These are phyloP conservation scores for Hesperophylax magnus DNA, from an alignment of 1,140 invertebrate genomes.

Conservation along the genomic window DNA sequence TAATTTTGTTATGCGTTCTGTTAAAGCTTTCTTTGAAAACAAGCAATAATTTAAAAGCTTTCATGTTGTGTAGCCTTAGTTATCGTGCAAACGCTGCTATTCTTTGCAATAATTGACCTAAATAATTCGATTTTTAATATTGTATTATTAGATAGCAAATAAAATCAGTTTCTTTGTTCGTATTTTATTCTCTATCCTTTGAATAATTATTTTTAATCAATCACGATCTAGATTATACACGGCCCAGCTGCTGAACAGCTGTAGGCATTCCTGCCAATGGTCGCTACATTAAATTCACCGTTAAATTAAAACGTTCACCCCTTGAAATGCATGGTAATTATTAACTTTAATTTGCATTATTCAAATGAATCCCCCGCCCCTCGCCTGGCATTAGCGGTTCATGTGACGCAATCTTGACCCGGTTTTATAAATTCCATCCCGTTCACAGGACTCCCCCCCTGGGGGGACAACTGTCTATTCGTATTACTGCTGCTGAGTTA, in stretches of 20 bases:
- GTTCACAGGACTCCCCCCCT: background rate
- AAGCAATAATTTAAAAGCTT: background rate
- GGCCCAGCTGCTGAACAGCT: background rate
- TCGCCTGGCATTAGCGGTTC: background rate
- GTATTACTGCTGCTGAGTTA: background rate
- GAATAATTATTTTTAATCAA: background rate
- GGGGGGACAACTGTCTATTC: background rate
- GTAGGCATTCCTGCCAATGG: background rate
- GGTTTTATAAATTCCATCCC: slow-evolving; percentile 8
- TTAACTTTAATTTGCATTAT: slow-evolving; percentile 26
- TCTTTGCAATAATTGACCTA: no score
- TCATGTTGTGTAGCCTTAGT: background rate
- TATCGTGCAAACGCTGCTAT: background rate
- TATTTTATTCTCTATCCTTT: background rate
- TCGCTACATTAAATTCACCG: background rate
- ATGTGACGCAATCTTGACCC: slow-evolving; percentile 31
- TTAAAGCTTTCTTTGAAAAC: no score
- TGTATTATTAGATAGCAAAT: background rate
- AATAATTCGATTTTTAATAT: background rate
- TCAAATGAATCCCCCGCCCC: slow-evolving; percentile 23
- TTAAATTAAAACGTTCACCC: slow-evolving; percentile 29
- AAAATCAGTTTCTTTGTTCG: background rate
- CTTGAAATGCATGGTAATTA: slow-evolving; percentile 30
- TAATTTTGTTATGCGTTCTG: no score
- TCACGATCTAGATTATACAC: background rate